Percentiles rank a stretch among this genome's conserved stretches.
These are phyloP conservation scores for Perithous albicinctus DNA, from an alignment of 2,888 invertebrate species.

Conservation along the genomic window DNA sequence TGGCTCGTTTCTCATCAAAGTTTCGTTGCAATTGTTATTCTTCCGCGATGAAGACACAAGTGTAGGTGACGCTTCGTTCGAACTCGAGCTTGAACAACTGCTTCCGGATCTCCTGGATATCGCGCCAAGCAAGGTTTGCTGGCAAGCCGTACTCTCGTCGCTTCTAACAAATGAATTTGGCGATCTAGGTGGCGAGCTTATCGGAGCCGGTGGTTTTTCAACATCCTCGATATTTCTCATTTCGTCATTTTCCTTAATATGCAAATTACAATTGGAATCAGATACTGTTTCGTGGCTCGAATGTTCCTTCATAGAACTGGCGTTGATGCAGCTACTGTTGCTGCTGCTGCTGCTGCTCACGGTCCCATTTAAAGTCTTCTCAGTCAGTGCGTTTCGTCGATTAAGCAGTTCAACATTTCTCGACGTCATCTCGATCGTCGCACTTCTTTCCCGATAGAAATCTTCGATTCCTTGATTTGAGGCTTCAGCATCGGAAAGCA, in stretches of 20 bases:
- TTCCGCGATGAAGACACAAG: slow-evolving; percentile 58
- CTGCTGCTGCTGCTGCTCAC: slow-evolving; percentile 75
- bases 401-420: slow-evolving; percentile 82
- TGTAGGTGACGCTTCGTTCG: slow-evolving; percentile 68
- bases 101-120: slow-evolving; percentile 75
- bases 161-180: slow-evolving; percentile 64
- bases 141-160: slow-evolving; percentile 77
- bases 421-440: slow-evolving; percentile 83
- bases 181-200: slow-evolving; percentile 71
- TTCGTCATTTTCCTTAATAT: background rate
- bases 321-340: slow-evolving; percentile 68
- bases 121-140: slow-evolving; percentile 82
- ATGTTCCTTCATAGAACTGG: slow-evolving; percentile 63
- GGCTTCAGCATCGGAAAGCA: slow-evolving; percentile 24
- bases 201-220: slow-evolving; percentile 69
- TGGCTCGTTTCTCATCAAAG: slow-evolving; percentile 16
- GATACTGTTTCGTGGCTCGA: background rate
- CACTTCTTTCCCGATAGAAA: slow-evolving; percentile 79
- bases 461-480: slow-evolving; percentile 72
- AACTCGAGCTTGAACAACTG: slow-evolving; percentile 79
- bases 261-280: background rate
- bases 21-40: slow-evolving; percentile 23
- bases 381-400: slow-evolving; percentile 76
- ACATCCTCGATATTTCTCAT: background rate
- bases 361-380: slow-evolving; percentile 61